Base-by-base conservation (phyloP, 2,888 invertebrate genomes). In the Thera obeliscata region DNA sequence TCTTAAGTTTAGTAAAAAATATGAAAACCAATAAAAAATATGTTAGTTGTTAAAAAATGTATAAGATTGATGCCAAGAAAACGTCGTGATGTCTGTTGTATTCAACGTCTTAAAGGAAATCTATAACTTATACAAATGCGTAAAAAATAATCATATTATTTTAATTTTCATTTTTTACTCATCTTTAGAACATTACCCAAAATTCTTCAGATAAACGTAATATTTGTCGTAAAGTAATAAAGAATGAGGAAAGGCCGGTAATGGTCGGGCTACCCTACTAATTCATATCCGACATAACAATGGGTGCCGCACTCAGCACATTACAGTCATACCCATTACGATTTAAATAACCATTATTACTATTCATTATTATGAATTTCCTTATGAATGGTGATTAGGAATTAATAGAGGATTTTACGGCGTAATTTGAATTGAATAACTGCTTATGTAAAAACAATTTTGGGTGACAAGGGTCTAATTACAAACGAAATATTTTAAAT, bases 291-390 rank as follows among this genome's bases (percentile, higher is more conserved):
- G 52, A 61, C 52, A 12, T 52, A 60, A 69, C 69, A 69, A 69
- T 69, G 60, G 68, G 35, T 11, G 52, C 49, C 57, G 65, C 8
- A 62, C 46, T 62, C 69, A 59, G 63, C 63, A 69, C 69, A 66
- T 66, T 69, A 69, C 57, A 43, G 46, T 38, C 48, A 52, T 56
- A 56, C 60, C 60, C 56, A 66, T 69, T 66, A 66, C 60, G 46
- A 55, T 69, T 69, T 69, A 63, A 69, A 69, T 66, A 22, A 41
- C 59, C 56, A 69, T 69, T 66, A 69, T 69, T 38, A 54, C 52
- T 12, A 63, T 49, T 66, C 66, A 69, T 63, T 60, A 69, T 66
- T 69, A 61, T 50, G 3, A 66, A 63, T 69, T 61, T 55, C 43
- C 56, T 61, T 61, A 66, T 54, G 56, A 61, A 56, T 68, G 57